Evolutionary conservation across 2,888 invertebrate genomes (phyloP), one percentile per base, ranked within the genome.

Genomic region (Dorcus parallelipipedus): DNA sequence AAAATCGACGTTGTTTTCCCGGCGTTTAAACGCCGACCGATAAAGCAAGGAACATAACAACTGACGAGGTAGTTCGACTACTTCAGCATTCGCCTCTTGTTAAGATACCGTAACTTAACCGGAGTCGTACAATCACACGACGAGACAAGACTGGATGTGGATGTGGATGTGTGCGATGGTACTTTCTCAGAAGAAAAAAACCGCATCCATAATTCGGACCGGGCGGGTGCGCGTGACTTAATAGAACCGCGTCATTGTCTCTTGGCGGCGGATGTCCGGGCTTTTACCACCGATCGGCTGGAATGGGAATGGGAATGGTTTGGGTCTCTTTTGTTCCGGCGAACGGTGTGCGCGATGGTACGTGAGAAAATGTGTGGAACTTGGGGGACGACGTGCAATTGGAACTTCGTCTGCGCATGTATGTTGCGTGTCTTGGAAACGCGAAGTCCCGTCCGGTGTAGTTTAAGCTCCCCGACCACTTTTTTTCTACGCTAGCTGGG

Each of bases 51-150:
- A 49, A 41, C 49, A 41, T 17, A 41, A 41, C 54, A 54, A 49
- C 49, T 54, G 54, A 49, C 41, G 26, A 33, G 20, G 49, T 49
- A 26, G 23, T 49, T 41, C 49, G 49, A 42, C 23, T 9, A 42
- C 41, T 38, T 54, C 51, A 56, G 53, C 52, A 40, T 58, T 58
- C 53, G 56, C 54, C 55, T 33, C 26, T 33, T 61, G 66, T 52
- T 63, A 61, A 59, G 58, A 64, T 66, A 67, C 67, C 67, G 67
- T 67, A 67, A 66, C 63, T 53, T 67, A 64, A 64, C 65, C 61
- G 66, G 60, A 52, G 59, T 59, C 59, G 58, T 54, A 56, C 58
- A 57, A 61, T 59, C 61, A 54, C 60, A 59, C 49, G 57, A 33
- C 54, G 50, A 56, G 50, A 59, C 49, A 52, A 33, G 26, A 33